Evolutionary conservation across 2,797 vertebrate species (phyloP), one percentile per base, ranked within the genome.

Genomic region (Gymnocypris eckloni): DNA sequence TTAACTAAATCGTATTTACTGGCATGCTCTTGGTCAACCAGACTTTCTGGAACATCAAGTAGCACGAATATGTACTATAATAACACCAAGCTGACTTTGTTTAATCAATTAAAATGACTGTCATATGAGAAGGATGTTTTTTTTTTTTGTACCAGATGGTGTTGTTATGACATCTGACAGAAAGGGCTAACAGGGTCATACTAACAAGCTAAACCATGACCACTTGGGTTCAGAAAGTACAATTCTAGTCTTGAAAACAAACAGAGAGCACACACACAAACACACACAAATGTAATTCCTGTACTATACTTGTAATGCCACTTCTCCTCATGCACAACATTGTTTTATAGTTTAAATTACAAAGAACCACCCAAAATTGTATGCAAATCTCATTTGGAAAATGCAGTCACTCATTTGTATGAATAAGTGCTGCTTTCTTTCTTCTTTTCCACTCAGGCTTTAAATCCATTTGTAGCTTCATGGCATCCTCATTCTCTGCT

Each of bases 321-420:
- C 70, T 59, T 76, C 71, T 85, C 71, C 20, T 82, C 85, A 84
- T 80, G 78, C 75, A 81, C 56, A 89, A 85, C 89, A 90, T 87
- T 78, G 84, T 78, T 84, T 86, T 76, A 79, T 50, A 86, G 81
- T 89, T 86, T 81, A 85, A 86, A 86, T 86, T 88, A 84, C 64
- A 50, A 59, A 25, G 50, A 61, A 87, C 52, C 48, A 4, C 25
- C 71, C 69, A 81, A 76, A 88, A 87, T 75, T 66, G 73, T 87
- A 79, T 82, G 69, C 81, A 85, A 86, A 85, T 84, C 64, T 84
- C 39, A 79, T 86, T 86, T 86, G 70, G 71, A 81, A 88, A 87
- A 88, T 41, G 54, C 10, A 20, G 70, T 16, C 50, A 59, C 48
- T 39, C 61, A 71, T 83, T 83, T 61, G 64, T 72, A 70, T 81